These are phyloP conservation scores for Calliphora vicina DNA, from an alignment of 1,140 invertebrate species.

Conservation along the genomic window DNA sequence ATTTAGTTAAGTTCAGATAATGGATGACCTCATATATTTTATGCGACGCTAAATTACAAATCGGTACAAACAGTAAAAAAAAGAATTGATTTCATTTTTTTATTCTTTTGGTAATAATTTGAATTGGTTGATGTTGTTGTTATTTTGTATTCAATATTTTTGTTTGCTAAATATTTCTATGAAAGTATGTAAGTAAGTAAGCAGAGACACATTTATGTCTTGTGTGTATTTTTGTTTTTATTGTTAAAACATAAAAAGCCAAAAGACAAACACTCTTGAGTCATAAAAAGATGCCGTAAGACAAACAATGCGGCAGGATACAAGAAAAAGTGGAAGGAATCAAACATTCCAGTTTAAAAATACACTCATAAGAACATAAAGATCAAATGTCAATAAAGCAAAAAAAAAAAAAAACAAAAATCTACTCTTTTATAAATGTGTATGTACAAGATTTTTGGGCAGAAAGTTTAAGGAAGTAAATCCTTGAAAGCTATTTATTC, in stretches of 20 bases:
- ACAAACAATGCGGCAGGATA: slow-evolving; percentile 37
- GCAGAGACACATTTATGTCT: not conserved
- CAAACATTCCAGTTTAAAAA: not conserved
- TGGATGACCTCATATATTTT: slow-evolving; percentile 41
- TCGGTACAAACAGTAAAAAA: not conserved
- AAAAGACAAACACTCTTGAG: slow-evolving; percentile 42
- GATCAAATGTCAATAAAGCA: slow-evolving; percentile 40
- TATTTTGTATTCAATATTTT: not conserved
- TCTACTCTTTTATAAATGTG: too few relatives aligned
- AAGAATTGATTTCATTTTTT: not conserved
- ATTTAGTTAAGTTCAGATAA: slow-evolving; percentile 31
- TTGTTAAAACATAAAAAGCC: slow-evolving; percentile 43
- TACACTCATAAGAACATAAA: slow-evolving; percentile 40
- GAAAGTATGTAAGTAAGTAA: not conserved
- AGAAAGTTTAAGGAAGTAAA: too few relatives aligned
- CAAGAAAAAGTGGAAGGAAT: slow-evolving; percentile 6
- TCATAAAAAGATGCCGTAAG: slow-evolving; percentile 43
- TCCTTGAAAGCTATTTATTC: too few relatives aligned
- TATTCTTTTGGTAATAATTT: not conserved
- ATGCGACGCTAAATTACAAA: slow-evolving; percentile 1
- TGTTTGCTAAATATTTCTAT: not conserved
- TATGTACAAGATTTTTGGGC: too few relatives aligned
- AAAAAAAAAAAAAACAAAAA: not conserved
- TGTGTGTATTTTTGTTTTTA: slow-evolving; percentile 39
- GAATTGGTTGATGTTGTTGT: not conserved